phyloP scores from a whole-genome alignment of 2,113 vertebrate species.

The Hippocampus mohnikei region DNA sequence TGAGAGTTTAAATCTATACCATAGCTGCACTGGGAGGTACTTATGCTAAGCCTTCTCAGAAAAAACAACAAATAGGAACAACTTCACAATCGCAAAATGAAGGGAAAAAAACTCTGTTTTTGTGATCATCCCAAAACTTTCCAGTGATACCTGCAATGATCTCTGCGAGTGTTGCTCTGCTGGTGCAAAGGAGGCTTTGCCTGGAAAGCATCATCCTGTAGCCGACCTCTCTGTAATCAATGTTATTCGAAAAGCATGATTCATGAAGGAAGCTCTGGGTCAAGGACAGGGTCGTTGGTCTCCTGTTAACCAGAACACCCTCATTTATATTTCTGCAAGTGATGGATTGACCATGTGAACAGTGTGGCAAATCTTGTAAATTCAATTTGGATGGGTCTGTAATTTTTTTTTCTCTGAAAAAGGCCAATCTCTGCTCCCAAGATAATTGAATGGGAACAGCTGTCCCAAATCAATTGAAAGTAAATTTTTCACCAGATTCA shows the following conservation, averaged over 20 bases:
- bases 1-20: conserved; percentile 36
- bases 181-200: conserved; percentile 14
- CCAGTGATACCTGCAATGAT: conserved; percentile 6
- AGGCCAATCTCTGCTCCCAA: background rate
- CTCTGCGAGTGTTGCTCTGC: background rate
- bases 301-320: background rate
- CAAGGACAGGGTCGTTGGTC: conserved; percentile 21
- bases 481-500: too few species aligned
- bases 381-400: background rate
- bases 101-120: background rate
- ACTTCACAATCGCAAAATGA: background rate
- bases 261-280: conserved; percentile 25
- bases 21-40: conserved; percentile 20
- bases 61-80: conserved; percentile 12
- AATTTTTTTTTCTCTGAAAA: background rate
- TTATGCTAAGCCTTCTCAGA: conserved; percentile 21
- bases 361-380: background rate
- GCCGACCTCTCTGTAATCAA: conserved; percentile 15
- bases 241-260: conserved; percentile 32
- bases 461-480: background rate
- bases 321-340: conserved; percentile 4
- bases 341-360: conserved; percentile 5
- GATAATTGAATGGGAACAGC: background rate
- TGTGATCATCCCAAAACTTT: background rate
- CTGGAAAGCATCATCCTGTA: conserved; percentile 30